These are phyloP conservation scores for Mesorhabditis spiculigera DNA, from an alignment of 2,888 invertebrate genomes.

Conservation along the genomic window DNA sequence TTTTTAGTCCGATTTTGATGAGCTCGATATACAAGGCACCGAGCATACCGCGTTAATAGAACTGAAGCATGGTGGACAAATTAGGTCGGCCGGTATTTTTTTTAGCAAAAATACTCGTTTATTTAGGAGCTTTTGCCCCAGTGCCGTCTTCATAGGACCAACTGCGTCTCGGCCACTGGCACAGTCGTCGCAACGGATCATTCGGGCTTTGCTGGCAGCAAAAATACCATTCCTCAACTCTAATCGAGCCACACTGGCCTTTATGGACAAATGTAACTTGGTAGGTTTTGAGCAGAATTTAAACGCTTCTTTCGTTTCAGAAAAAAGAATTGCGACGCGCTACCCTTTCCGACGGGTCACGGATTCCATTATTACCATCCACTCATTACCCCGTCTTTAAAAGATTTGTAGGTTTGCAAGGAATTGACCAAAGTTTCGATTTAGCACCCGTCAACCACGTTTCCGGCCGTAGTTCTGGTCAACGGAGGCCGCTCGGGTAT, in stretches of 20 bases:
- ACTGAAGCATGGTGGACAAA: conserved; percentile 11
- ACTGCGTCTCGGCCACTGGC: conserved; percentile 27
- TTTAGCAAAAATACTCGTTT: no score
- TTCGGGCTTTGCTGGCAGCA: conserved; percentile 31
- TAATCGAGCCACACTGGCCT: conserved; percentile 26
- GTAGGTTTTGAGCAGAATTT: background rate
- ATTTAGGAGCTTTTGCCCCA: conserved; percentile 24
- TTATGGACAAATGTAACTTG: conserved; percentile 36
- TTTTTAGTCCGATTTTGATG: conserved; percentile 30
- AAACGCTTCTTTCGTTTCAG: conserved; percentile 12
- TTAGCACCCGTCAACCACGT: conserved; percentile 33
- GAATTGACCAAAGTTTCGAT: conserved; percentile 8
- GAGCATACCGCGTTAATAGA: conserved; percentile 36
- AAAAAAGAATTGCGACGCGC: conserved; percentile 38
- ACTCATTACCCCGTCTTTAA: conserved; percentile 43
- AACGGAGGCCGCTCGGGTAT: conserved; percentile 36
- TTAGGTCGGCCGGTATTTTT: no score
- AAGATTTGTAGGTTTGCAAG: conserved; percentile 33
- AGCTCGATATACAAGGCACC: conserved; percentile 38
- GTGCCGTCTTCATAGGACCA: conserved; percentile 31
- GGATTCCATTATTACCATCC: conserved; percentile 38
- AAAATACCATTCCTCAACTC: conserved; percentile 37
- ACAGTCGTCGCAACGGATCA: conserved; percentile 21
- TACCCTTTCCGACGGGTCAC: conserved; percentile 28
- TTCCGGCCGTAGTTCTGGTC: conserved; percentile 34